Evolutionary conservation across 1,140 invertebrate species (phyloP), one percentile per base, ranked within the genome.

Genomic region (Pseudoatta argentina): DNA sequence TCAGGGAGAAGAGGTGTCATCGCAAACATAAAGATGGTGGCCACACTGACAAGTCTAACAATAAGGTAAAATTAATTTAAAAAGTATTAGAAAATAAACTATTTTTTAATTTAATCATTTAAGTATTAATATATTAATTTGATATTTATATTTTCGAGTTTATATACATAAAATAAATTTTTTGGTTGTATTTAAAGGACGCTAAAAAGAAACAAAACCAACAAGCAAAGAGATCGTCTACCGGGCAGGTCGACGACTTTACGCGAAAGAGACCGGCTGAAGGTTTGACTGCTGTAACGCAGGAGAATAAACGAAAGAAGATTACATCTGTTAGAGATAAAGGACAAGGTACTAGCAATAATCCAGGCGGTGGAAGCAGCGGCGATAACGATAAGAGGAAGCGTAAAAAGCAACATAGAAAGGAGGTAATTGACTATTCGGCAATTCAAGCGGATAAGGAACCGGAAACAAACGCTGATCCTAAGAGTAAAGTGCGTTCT

Each of bases 381-480:
- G 78, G 71, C 7, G 87, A 78, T 48, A 91, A 89, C 69, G 83
- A 89, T 3, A 95, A 96, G 90, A 95, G 96, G 91, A 93, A 94
- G 44, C 92, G 93, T 0, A 95, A 96, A 93, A 96, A 95, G 86
- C 87, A 85, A 10, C 90, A 91, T 18, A 91, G 83, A 30, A 97
- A 97, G 88, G 97, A 98, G 94, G 97, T 97, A 2, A 98, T 98
- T 77, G 97, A 98, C 92, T 98, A 98, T 88, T 97, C 97, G 79
- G 96, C 96, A 0, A 95, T 96, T 57, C 97, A 97, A 88, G 95
- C 96, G 69, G 96, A 97, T 83, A 94, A 94, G 5, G 94, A 95
- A 55, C 71, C 79, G 4, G 92, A 94, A 6, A 92, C 93, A 48
- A 92, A 91, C 91, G 91, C 96, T 0, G 97, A 97, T 94, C 97